Percentiles rank a stretch among this genome's conserved stretches.
Evolutionary conservation across 2,113 vertebrate species (phyloP).

Genomic region (Plecturocebus donacophilus): DNA sequence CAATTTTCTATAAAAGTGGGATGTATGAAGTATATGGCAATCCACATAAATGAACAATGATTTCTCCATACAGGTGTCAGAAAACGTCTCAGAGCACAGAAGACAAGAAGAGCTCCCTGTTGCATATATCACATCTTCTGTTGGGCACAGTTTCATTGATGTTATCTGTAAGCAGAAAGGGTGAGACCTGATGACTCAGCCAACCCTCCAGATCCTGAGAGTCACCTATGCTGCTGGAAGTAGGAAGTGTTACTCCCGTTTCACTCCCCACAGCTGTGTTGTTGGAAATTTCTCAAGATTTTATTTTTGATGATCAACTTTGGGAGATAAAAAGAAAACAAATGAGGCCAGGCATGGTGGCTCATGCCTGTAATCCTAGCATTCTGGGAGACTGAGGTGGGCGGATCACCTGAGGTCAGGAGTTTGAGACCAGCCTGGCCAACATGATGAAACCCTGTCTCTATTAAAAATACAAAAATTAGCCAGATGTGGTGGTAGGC

Average conservation of each 20-base stretch:
- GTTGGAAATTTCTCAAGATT: background rate
- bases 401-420: too few species aligned
- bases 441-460: too few species aligned
- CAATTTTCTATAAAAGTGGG: background rate
- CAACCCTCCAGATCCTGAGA: background rate
- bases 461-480: too few species aligned
- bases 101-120: too few species aligned
- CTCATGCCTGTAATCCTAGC: too few species aligned
- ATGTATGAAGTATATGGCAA: background rate
- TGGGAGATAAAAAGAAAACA: background rate
- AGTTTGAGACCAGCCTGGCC: too few species aligned
- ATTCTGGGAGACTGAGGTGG: too few species aligned
- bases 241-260: rapidly evolving
- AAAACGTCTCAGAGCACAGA: background rate
- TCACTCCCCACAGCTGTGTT: too few species aligned
- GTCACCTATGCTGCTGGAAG: rapidly evolving
- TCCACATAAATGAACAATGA: background rate
- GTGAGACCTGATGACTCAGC: background rate
- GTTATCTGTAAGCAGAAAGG: too few species aligned
- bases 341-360: too few species aligned
- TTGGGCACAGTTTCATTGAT: rapidly evolving
- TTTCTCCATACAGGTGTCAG: background rate
- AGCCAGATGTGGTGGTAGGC: too few species aligned
- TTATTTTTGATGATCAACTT: background rate
- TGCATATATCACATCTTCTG: rapidly evolving